A percentile compares a stretch with the other conserved stretches of the same genome.
phyloP scores from a whole-genome alignment of 2,797 vertebrate genomes.

The Macroramphosus scolopax region DNA sequence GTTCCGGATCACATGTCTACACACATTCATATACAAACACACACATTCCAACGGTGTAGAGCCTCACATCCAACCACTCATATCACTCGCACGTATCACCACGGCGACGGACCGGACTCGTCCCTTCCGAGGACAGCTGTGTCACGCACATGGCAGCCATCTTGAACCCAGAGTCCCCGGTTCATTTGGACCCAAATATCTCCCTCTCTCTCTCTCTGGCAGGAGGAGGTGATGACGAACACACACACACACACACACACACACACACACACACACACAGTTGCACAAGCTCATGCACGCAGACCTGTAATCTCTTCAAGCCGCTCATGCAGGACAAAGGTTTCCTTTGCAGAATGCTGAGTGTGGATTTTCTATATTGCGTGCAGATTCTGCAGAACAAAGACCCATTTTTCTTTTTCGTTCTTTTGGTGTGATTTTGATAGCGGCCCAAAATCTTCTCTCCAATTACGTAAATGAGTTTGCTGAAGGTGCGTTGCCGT shows the following conservation, averaged over 20 bases:
- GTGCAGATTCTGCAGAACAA: slow-evolving; percentile 35
- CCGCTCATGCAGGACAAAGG: slow-evolving; percentile 61
- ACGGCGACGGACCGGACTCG: background rate
- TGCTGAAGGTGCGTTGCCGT: slow-evolving; percentile 19
- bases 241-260: slow-evolving; percentile 10
- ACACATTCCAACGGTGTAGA: too few relatives aligned
- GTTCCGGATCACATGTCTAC: background rate
- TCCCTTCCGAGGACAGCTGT: background rate
- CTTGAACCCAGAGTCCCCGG: slow-evolving; percentile 14
- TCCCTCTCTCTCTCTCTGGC: background rate
- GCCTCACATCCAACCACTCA: too few relatives aligned
- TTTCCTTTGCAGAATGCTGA: slow-evolving; percentile 22
- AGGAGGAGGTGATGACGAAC: background rate
- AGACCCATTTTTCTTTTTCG: slow-evolving; percentile 38
- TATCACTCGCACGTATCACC: background rate
- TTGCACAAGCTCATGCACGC: slow-evolving; percentile 34
- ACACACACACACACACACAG: slow-evolving; percentile 1
- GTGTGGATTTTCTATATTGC: background rate
- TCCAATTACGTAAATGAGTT: slow-evolving; percentile 62
- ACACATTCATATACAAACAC: background rate
- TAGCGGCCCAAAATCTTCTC: slow-evolving; percentile 43
- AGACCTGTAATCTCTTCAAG: slow-evolving; percentile 61
- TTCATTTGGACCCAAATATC: slow-evolving; percentile 15
- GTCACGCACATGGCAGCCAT: background rate
- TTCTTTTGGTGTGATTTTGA: slow-evolving; percentile 38